Percentiles rank a stretch among this genome's conserved stretches.
Evolutionary conservation across 2,113 vertebrate genomes (phyloP).

Genomic region (crab-eating macaque (Macaca fascicularis)): T2T-MFA8v1.1 NC_088377.1:109063501-109064000

Average conservation of each 20-base stretch:
- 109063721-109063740: conserved; percentile 68
- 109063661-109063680: background rate
- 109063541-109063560: background rate
- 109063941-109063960: conserved; percentile 66
- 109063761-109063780: conserved; percentile 82
- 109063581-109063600: conserved; percentile 34
- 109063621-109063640: conserved; percentile 41
- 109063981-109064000: conserved; percentile 68
- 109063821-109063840: conserved; percentile 72
- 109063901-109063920: conserved; percentile 69
- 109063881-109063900: conserved; percentile 74
- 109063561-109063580: background rate
- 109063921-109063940: conserved; percentile 50
- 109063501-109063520: background rate
- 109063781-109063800: conserved; percentile 76
- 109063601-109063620: background rate
- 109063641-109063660: conserved; percentile 58
- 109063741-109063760: conserved; percentile 81
- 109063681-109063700: conserved; percentile 58
- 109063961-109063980: conserved; percentile 63
- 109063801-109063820: conserved; percentile 69
- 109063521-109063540: background rate
- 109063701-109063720: conserved; percentile 77
- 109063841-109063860: conserved; percentile 75
- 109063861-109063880: conserved; percentile 69